Conservation (phyloP, 2,888 invertebrate species). For the Pseudococcus viburni region DNA sequence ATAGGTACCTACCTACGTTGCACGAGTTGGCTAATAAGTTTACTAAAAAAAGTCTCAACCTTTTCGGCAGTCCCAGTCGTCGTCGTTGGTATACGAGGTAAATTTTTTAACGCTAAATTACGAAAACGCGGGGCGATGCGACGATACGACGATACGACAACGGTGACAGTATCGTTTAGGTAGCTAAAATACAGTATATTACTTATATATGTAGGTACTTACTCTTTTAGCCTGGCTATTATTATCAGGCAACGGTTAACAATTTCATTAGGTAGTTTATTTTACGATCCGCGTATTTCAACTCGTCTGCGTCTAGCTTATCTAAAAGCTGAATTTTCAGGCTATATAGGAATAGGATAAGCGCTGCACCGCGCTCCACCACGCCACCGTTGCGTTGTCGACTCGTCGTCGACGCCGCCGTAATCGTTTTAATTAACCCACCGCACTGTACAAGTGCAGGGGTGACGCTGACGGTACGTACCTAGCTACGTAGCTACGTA, state of each 20-base stretch:
- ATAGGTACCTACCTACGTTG: no score
- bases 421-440: conserved; percentile 47
- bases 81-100: no score
- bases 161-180: not conserved
- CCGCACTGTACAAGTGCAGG: not conserved
- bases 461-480: no score
- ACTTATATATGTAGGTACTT: no score
- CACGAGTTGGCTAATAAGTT: not conserved
- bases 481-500: no score
- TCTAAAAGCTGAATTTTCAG: conserved; percentile 1
- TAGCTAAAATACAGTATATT: no score
- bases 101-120: conserved; percentile 27
- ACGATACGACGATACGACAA: no score
- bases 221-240: not conserved
- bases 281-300: not conserved
- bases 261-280: conserved; percentile 20
- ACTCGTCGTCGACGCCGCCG: not conserved
- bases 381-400: no score
- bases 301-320: not conserved
- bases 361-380: no score
- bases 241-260: conserved; percentile 16
- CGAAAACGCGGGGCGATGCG: not conserved
- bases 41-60: not conserved
- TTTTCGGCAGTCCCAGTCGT: not conserved
- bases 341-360: not conserved